phyloP scores from a whole-genome alignment of 2,888 invertebrate genomes.

The Hipparchia semele region DNA sequence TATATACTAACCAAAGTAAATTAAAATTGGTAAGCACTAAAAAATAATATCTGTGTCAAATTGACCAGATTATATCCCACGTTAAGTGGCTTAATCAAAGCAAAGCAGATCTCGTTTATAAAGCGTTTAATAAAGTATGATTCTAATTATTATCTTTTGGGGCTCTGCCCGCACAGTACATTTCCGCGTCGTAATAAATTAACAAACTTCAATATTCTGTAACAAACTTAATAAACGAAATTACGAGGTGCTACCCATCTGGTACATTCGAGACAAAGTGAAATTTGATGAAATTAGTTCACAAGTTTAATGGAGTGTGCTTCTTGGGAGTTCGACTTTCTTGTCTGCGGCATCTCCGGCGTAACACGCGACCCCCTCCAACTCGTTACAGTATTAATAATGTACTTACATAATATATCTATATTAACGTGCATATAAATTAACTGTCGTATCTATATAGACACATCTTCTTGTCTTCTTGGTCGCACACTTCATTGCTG shows the following conservation, averaged over 20 bases:
- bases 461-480: no score
- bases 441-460: no score
- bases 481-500: no score
- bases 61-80: no score
- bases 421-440: no score
- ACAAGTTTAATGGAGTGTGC: slow-evolving; percentile 74
- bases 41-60: no score
- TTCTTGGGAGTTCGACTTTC: slow-evolving; percentile 48
- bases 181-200: slow-evolving; percentile 46
- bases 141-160: slow-evolving; percentile 10
- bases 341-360: slow-evolving; percentile 41
- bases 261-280: slow-evolving; percentile 72
- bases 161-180: slow-evolving; percentile 14
- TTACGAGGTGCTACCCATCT: slow-evolving; percentile 75
- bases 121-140: not conserved
- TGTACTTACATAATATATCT: slow-evolving; percentile 12
- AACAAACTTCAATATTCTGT: slow-evolving; percentile 70
- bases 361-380: slow-evolving; percentile 28
- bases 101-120: no score
- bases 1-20: no score
- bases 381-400: slow-evolving; percentile 37
- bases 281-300: slow-evolving; percentile 78
- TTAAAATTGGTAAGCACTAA: no score
- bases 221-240: slow-evolving; percentile 75
- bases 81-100: no score